Evolutionary conservation across 2,888 invertebrate genomes (phyloP).

Genomic region (Harpagoxenus sublaevis): DNA sequence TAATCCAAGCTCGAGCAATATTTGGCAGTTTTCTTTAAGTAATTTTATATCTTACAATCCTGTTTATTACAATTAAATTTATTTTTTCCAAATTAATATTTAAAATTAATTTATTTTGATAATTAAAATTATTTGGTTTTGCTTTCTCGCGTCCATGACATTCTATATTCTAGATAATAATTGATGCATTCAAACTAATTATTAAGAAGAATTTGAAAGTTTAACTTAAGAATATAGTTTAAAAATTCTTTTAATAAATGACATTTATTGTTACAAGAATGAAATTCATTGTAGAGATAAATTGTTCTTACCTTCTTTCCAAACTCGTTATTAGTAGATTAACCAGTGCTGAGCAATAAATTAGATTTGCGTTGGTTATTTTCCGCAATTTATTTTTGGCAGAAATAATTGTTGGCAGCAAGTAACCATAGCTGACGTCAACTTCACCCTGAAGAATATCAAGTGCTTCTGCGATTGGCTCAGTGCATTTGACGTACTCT

Average conservation of each 20-base stretch:
- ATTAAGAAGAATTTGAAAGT: background rate
- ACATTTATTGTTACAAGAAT: background rate
- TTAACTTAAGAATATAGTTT: constrained; percentile 5
- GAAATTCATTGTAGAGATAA: background rate
- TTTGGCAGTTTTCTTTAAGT: too few relatives aligned
- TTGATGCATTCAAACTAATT: constrained; percentile 1
- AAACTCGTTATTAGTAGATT: constrained; percentile 25
- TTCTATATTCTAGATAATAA: constrained; percentile 14
- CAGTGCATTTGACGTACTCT: constrained; percentile 46
- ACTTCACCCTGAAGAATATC: constrained; percentile 55
- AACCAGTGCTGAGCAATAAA: constrained; percentile 5
- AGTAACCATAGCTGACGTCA: constrained; percentile 48
- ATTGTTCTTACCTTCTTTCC: constrained; percentile 13
- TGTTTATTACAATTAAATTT: too few relatives aligned
- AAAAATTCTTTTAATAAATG: background rate
- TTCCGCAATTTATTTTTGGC: constrained; percentile 42
- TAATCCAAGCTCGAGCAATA: too few relatives aligned
- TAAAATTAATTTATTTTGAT: background rate
- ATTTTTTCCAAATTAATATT: background rate
- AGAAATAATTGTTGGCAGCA: constrained; percentile 53
- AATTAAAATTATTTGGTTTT: constrained; percentile 22
- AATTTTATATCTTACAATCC: too few relatives aligned
- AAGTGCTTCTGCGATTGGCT: constrained; percentile 51
- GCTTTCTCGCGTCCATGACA: background rate
- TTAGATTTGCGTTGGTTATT: constrained; percentile 21